phyloP scores from a whole-genome alignment of 2,888 invertebrate species.

The Rutpela maculata region DNA sequence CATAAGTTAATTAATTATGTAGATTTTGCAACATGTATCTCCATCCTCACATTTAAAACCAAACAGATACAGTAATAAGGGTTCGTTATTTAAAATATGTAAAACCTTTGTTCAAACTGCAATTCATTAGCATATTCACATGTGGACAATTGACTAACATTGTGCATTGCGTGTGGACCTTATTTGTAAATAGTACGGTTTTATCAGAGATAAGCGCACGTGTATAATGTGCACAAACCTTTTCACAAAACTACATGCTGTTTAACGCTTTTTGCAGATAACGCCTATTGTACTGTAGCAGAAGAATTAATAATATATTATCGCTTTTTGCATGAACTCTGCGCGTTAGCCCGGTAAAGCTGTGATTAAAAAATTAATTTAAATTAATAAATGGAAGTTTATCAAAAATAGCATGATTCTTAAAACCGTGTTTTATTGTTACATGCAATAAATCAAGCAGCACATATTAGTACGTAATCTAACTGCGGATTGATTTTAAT shows the following conservation, averaged over 20 bases:
- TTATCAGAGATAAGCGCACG: neutral
- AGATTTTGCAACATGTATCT: neutral
- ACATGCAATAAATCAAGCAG: too few species aligned
- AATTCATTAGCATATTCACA: neutral
- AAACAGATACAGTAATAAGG: neutral
- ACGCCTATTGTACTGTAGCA: constrained; percentile 42
- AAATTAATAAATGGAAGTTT: neutral
- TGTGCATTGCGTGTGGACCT: constrained; percentile 10
- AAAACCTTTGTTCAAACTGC: constrained; percentile 2
- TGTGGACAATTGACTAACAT: neutral
- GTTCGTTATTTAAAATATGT: constrained; percentile 7
- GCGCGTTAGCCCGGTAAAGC: neutral
- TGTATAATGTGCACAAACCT: constrained; percentile 10
- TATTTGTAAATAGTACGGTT: constrained; percentile 4
- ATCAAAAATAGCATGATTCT: too few species aligned
- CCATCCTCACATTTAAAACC: neutral
- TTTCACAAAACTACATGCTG: constrained; percentile 47
- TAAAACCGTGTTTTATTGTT: too few species aligned
- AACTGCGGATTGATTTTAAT: too few species aligned
- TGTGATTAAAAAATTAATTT: constrained; percentile 11
- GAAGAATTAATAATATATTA: constrained; percentile 42
- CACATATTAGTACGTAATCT: too few species aligned
- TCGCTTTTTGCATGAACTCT: constrained; percentile 1
- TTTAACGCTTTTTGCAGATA: constrained; percentile 49
- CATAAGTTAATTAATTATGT: neutral